phyloP scores from a whole-genome alignment of 2,797 vertebrate genomes.

The Tinamus major region DNA sequence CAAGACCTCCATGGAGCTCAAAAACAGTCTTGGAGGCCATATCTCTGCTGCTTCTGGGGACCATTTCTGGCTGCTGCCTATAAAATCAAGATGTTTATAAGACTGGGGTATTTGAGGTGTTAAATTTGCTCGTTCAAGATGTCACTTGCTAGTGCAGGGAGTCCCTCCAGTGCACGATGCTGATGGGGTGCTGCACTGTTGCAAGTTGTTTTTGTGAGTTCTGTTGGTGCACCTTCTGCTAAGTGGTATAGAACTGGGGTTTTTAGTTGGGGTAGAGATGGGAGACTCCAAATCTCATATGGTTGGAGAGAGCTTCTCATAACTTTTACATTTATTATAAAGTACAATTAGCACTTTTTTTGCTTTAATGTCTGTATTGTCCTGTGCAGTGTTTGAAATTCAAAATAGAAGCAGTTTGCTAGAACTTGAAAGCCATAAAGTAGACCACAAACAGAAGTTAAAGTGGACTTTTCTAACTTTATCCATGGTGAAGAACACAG shows the following conservation, averaged over 20 bases:
- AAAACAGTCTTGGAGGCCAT: neutral
- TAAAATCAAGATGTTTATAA: neutral
- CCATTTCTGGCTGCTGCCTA: neutral
- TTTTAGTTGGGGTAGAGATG: conserved; percentile 49
- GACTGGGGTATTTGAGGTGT: neutral
- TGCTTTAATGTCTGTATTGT: conserved; percentile 42
- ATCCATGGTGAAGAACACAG: neutral
- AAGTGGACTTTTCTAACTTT: neutral
- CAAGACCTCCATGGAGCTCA: neutral
- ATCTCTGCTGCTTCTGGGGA: neutral
- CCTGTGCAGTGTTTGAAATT: conserved; percentile 6
- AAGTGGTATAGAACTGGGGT: neutral
- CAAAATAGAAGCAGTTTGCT: neutral
- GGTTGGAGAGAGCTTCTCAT: conserved; percentile 17
- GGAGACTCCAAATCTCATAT: conserved; percentile 24
- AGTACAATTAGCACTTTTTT: conserved; percentile 45
- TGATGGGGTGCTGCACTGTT: neutral
- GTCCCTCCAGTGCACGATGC: neutral
- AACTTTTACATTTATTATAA: conserved; percentile 43
- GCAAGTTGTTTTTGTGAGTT: fast-evolving
- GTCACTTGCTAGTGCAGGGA: neutral
- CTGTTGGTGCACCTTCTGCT: neutral
- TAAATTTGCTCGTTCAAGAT: neutral
- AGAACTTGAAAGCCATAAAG: conserved; percentile 13
- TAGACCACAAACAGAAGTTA: neutral